A percentile compares a stretch with the other conserved stretches of the same genome.
phyloP scores from a whole-genome alignment of 2,888 invertebrate genomes.

The Lasioglossum zephyrum region DNA sequence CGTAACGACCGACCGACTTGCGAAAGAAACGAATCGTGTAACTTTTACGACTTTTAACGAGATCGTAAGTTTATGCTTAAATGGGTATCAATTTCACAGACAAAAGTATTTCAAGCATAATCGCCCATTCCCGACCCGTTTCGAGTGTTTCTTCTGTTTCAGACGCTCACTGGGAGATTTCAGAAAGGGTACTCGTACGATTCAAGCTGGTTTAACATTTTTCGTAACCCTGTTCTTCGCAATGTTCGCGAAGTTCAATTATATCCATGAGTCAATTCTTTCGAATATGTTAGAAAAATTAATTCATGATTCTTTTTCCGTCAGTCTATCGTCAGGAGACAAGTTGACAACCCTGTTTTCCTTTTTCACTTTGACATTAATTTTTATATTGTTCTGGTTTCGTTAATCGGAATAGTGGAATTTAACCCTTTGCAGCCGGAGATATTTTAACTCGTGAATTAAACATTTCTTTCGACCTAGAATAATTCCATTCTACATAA shows the following conservation, averaged over 20 bases:
- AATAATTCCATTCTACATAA: too few species aligned
- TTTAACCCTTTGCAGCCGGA: too few species aligned
- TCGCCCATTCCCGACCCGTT: constrained; percentile 11
- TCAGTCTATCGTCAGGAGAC: too few species aligned
- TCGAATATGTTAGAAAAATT: background rate
- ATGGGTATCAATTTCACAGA: constrained; percentile 55
- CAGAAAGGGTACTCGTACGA: background rate
- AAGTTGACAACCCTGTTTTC: too few species aligned
- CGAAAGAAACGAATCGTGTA: constrained; percentile 59
- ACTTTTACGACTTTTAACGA: constrained; percentile 65
- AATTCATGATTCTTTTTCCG: too few species aligned
- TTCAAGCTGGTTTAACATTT: background rate
- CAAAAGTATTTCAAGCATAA: constrained; percentile 31
- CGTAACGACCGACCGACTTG: constrained; percentile 59
- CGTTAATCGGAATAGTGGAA: background rate
- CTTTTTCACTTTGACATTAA: too few species aligned
- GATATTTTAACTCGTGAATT: too few species aligned
- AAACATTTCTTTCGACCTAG: too few species aligned
- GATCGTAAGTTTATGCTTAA: constrained; percentile 56
- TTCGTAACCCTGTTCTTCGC: background rate
- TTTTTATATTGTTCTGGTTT: background rate
- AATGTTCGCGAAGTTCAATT: background rate
- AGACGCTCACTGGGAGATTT: background rate
- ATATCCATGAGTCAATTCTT: background rate
- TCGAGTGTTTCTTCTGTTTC: constrained; percentile 28